A percentile compares a stretch with the other conserved stretches of the same genome.
These are phyloP conservation scores for Eublepharis macularius DNA, from an alignment of 2,113 vertebrate species.

Conservation along the genomic window DNA sequence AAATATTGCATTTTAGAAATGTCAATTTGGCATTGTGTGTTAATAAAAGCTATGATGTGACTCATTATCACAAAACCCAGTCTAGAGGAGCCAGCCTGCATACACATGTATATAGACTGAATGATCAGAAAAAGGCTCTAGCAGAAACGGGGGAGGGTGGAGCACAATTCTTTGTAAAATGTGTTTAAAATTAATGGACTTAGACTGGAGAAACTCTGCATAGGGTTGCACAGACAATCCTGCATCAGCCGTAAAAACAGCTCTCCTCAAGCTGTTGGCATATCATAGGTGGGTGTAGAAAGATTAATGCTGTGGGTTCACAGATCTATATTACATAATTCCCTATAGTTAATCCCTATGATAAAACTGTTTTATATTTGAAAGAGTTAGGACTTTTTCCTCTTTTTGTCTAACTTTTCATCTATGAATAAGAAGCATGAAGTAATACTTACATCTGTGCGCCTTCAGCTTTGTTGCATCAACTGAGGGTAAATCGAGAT, in stretches of 20 bases:
- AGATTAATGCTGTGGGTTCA: not conserved
- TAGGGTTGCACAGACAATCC: too few relatives aligned
- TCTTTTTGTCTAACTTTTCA: not conserved
- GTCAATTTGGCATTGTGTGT: too few relatives aligned
- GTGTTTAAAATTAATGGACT: too few relatives aligned
- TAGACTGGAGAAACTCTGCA: too few relatives aligned
- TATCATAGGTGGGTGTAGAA: too few relatives aligned
- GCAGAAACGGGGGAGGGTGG: too few relatives aligned
- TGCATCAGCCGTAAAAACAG: not conserved
- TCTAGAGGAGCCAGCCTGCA: not conserved
- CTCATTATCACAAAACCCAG: not conserved
- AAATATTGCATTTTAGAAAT: too few relatives aligned
- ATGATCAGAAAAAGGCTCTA: not conserved
- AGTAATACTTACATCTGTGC: constrained; percentile 87
- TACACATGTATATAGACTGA: not conserved
- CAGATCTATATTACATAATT: not conserved
- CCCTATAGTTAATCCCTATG: not conserved
- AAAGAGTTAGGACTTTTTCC: not conserved
- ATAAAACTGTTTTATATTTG: not conserved
- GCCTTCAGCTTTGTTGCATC: constrained; percentile 84
- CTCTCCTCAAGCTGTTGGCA: not conserved
- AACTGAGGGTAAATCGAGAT: constrained; percentile 84
- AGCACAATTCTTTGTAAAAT: too few relatives aligned
- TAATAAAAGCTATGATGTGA: too few relatives aligned
- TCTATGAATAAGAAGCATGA: constrained; percentile 3